Base-by-base conservation (phyloP, 2,113 vertebrate genomes). In the Siniperca knerii region DNA sequence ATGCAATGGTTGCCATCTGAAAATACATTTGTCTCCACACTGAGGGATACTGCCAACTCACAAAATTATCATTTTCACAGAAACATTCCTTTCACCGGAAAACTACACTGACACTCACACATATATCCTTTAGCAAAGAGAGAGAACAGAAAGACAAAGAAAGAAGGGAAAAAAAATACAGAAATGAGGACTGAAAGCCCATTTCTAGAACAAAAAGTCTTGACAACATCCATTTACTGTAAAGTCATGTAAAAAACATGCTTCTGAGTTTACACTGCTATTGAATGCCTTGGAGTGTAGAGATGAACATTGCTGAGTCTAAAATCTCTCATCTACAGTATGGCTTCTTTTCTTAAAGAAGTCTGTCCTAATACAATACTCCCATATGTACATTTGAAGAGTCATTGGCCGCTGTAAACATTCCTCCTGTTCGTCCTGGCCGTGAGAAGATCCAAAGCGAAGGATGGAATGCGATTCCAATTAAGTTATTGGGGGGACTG, bases 11-110 rank as follows among this genome's bases (percentile, higher is more conserved):
- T 82, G 79, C 62, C 40, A 48, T 82, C 69, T 73, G 66, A 88
- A 89, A 90, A 90, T 81, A 67, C 75, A 79, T 87, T 87, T 79
- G 60, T 80, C 50, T 86, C 81, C 42, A 76, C 33, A 77, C 48
- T 37, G 10, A 83, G 62, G 65, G 79, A 40, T 40, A 29, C 74
- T 75, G 86, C 76, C 79, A 83, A 57, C 57, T 89, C 67, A 50
- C 65, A 40, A 71, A 64, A 91, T 84, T 35, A 67, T 77, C 33
- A 83, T 79, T 92, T 77, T 54, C 74, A 81, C 76, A 83, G 68
- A 82, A 84, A 66, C 48, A 40, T 66, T 79, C 20, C 25, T 79
- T 83, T 81, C 35, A 46, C 73, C 20, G 29, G 54, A 50, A 35
- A 74, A 75, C 18, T 61, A n/a, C 25, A 52, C 35, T 61, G 2